These are phyloP conservation scores for Crepidodera aurea DNA, from an alignment of 2,888 invertebrate genomes.

Conservation along the genomic window DNA sequence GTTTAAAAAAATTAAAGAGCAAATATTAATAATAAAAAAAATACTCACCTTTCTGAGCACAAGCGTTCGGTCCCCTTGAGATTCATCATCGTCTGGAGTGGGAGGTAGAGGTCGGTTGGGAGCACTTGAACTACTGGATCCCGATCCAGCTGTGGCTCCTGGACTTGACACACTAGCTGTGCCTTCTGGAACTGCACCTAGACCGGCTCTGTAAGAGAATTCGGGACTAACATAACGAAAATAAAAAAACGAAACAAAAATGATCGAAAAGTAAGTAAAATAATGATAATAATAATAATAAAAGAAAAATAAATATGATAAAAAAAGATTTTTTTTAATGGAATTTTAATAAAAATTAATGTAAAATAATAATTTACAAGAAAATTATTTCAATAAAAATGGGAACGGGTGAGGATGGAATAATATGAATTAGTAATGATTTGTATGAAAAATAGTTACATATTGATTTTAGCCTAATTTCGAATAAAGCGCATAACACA, in stretches of 20 bases:
- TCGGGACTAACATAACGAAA: conserved; percentile 72
- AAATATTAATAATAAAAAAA: conserved; percentile 23
- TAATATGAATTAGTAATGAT: background rate
- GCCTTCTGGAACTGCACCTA: conserved; percentile 70
- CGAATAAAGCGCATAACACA: too few relatives aligned
- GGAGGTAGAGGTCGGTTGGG: conserved; percentile 94
- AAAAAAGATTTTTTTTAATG: background rate
- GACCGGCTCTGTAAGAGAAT: conserved; percentile 81
- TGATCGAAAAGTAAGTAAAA: too few relatives aligned
- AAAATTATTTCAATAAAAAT: background rate
- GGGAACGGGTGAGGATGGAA: conserved; percentile 5
- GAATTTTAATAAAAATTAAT: background rate
- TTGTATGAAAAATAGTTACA: too few relatives aligned
- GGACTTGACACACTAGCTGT: conserved; percentile 62
- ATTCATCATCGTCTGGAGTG: conserved; percentile 89
- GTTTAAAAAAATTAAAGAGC: conserved; percentile 4
- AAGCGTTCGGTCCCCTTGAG: conserved; percentile 83
- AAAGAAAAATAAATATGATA: conserved; percentile 3
- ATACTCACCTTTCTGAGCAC: conserved; percentile 88
- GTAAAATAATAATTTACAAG: too few relatives aligned
- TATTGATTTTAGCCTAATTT: too few relatives aligned
- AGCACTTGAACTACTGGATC: conserved; percentile 75
- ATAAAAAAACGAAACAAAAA: conserved; percentile 42
- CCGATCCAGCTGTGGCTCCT: conserved; percentile 55
- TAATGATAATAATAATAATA: conserved; percentile 17